Percentiles rank a stretch among this genome's conserved stretches.
Evolutionary conservation across 2,888 invertebrate genomes (phyloP).

Genomic region (Drosophila niveifrons): DNA sequence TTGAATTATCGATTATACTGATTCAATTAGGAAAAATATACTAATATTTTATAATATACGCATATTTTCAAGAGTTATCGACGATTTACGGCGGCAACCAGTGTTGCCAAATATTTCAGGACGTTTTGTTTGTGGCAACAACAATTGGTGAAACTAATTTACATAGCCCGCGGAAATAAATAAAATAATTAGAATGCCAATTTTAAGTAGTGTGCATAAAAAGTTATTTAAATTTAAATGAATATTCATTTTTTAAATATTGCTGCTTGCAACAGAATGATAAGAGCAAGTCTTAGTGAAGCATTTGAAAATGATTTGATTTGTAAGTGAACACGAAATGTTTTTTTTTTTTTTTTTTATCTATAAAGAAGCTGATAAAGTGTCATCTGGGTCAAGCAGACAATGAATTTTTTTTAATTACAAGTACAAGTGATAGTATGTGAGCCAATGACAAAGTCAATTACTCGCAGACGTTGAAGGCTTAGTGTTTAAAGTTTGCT

Average conservation of each 20-base stretch:
- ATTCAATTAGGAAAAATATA: neutral
- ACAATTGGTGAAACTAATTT: conserved; percentile 26
- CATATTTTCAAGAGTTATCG: conserved; percentile 6
- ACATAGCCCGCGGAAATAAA: conserved; percentile 39
- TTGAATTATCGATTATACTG: neutral
- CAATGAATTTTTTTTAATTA: conserved; percentile 30
- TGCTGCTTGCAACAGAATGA: neutral
- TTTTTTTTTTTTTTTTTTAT: conserved; percentile 19
- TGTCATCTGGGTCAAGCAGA: conserved; percentile 66
- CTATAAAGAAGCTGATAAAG: conserved; percentile 49
- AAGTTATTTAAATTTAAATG: neutral
- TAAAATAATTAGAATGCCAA: neutral
- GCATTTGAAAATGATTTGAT: conserved; percentile 8
- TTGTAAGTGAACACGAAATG: conserved; percentile 19
- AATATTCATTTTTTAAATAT: neutral
- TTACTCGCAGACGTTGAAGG: conserved; percentile 1
- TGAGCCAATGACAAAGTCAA: conserved; percentile 8
- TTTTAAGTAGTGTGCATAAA: neutral
- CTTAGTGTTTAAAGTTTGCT: neutral
- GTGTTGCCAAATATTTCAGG: conserved; percentile 25
- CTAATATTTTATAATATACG: neutral
- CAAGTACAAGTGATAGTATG: neutral
- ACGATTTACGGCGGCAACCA: conserved; percentile 16
- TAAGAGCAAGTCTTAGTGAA: neutral
- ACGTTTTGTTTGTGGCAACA: conserved; percentile 22